Evolutionary conservation across 2,797 vertebrate species (phyloP), one percentile per base, ranked within the genome.

Genomic region (Pteronotus mesoamericanus): DNA sequence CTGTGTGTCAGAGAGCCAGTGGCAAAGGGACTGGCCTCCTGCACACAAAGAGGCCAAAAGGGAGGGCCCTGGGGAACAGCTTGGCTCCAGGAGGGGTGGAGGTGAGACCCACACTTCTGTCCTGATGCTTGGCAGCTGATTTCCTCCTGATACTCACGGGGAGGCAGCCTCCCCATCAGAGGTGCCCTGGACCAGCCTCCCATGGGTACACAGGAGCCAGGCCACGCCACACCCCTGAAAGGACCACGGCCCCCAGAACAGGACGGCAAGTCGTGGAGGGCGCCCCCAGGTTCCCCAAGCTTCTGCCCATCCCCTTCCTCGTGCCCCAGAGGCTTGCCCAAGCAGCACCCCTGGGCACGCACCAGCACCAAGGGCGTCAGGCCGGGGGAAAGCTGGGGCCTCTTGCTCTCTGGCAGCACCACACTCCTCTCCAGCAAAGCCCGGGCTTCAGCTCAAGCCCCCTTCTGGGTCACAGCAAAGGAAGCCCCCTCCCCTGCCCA

Each of bases 21-120:
- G 59, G 34, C 39, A 69, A 12, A 72, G 68, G 24, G 14, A 51
- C 19, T 32, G 32, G 24, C 32, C 53, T 90, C 53, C 72, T 12
- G 72, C 29, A 61, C 75, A 91, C 79, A 42, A 89, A 61, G 61
- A 86, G 53, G 57, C 57, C 77, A 18, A 21, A 42, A 39, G 42
- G 19, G 39, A 64, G 57, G 69, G 16, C 12, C 6, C 57, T 9
- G 44, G 15, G 59, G 32, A 48, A 44, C 42, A 6, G 44, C 32
- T 0, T 3, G 59, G 44, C 32, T 9, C 59, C 34, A n/a, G 12
- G 18, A 51, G 34, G 39, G 85, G 37, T 1, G 1, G 77, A 64
- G 46, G 42, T 12, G 39, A 92, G 61, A 91, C n/a, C 69, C 55
- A 88, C n/a, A 34, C 32, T 16, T 68, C 51, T 5, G 22, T 34